Evolutionary conservation across 2,113 vertebrate species (phyloP), one percentile per base, ranked within the genome.

Genomic region (Pimephales promelas): DNA sequence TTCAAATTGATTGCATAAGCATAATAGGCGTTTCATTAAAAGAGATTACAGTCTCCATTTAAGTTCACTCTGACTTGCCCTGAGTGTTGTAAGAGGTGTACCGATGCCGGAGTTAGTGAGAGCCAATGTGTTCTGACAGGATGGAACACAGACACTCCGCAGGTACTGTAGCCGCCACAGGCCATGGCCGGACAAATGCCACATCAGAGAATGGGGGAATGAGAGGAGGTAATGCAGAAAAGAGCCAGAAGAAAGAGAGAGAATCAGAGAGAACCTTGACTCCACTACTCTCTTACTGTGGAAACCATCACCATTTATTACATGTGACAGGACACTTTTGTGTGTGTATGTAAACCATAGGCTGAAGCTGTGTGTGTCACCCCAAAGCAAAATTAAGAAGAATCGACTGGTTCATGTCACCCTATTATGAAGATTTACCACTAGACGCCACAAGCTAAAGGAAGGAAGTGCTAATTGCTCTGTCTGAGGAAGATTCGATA

Each of bases 101-200:
- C 75, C 24, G 52, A 78, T 78, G 14, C 54, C 26, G 56, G 73
- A 75, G 71, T 54, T 24, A 24, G 71, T 78, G 68, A 59, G 75
- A 59, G 47, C 36, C 45, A 79, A 82, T 61, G 28, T 74, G 68
- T 66, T 70, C 76, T 45, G 80, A 85, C 83, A 85, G 81, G 64
- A 62, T 49, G 28, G 28, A 79, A 82, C 62, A 72, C 66, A 71
- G 66, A 61, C 49, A 83, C 83, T 71, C 79, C 66, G 79, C 74
- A 85, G 86, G 86, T 85, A 85, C 28, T 28, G 28, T 28, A 1
- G 26, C 80, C 68, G 83, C 86, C 83, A 70, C 75, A 20, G 75
- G 31, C 80, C 22, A 79, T 79, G 59, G 24, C 45, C 59, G 31
- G 59, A 79, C 78, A 79, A 66, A 79, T 79, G 61, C 78, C 24